These are phyloP conservation scores for Seriola aureovittata DNA, from an alignment of 2,113 vertebrate genomes.

Conservation along the genomic window DNA sequence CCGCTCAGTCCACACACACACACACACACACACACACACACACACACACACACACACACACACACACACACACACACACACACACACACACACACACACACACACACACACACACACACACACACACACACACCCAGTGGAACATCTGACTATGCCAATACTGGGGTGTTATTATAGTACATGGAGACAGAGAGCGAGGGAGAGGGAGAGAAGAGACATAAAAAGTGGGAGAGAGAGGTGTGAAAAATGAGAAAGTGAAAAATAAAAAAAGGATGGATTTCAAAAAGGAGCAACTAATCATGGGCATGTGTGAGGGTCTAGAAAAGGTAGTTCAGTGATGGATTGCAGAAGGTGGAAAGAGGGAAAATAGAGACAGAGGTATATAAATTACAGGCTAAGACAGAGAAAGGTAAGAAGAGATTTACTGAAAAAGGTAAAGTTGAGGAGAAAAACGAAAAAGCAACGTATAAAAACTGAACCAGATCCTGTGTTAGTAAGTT, in stretches of 20 bases:
- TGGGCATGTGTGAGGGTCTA: neutral
- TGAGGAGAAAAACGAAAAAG: neutral
- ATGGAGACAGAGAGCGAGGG: neutral
- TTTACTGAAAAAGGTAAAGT: neutral
- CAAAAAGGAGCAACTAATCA: neutral
- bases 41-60: constrained; percentile 2
- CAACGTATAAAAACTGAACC: neutral
- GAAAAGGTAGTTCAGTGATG: neutral
- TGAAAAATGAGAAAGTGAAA: neutral
- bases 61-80: constrained; percentile 44
- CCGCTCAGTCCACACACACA: constrained; percentile 34
- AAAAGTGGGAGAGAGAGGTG: neutral
- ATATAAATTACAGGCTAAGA: neutral
- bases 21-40: constrained; percentile 35
- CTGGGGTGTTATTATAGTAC: constrained; percentile 36
- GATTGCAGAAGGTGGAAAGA: neutral
- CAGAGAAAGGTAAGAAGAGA: neutral
- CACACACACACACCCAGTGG: constrained; percentile 52
- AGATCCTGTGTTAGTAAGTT: neutral
- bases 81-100: constrained; percentile 35
- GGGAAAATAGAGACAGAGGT: neutral
- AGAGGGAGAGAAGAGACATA: neutral
- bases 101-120: constrained; percentile 18
- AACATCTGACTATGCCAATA: constrained; percentile 58
- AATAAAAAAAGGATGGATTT: neutral